Base-by-base conservation (phyloP, 2,888 invertebrate species). In the Ochropleura plecta region DNA sequence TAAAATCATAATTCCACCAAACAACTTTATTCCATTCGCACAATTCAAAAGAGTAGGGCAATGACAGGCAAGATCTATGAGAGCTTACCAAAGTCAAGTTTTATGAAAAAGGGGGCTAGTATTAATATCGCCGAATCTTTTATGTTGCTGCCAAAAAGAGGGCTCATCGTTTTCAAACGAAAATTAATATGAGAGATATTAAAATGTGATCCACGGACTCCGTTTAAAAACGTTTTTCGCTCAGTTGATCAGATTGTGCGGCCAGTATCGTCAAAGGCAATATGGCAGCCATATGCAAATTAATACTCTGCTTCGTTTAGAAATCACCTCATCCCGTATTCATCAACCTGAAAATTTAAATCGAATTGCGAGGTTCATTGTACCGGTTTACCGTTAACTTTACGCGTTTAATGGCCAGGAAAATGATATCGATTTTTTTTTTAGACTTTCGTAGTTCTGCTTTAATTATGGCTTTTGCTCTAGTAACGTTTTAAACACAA, bases 141-240 rank as follows among this genome's bases (percentile, higher is more conserved):
- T 68, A 78, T 57, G 12, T 48, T 20, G 12, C 57, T 48, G 55
- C 51, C 72, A 5, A 77, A 76, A 60, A 55, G 64, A 80, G 16
- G 7, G 62, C 65, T 60, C 49, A 63, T 42, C 42, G 30, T 51
- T 72, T 65, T 57, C 71, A 78, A 48, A 48, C 48, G 64, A 77
- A 78, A 68, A 68, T 42, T 44, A 67, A 70, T 82, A 68, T 9
- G 18, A 48, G 42, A 53, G 62, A 78, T 82, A 71, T 71, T 82
- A 82, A 78, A 82, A 77, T 76, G 51, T 53, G 51, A 70, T 63
- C 48, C 53, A 60, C 20, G 40, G 49, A n/a, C 51, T 65, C 42
- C 57, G 14, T 79, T 55, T 12, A 14, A 65, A 69, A 57, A 76
- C 10, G 30, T 14, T 81, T 62, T 57, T 53, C 53, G 53, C 66